phyloP scores from a whole-genome alignment of 2,113 vertebrate genomes.

The Xenopus borealis region DNA sequence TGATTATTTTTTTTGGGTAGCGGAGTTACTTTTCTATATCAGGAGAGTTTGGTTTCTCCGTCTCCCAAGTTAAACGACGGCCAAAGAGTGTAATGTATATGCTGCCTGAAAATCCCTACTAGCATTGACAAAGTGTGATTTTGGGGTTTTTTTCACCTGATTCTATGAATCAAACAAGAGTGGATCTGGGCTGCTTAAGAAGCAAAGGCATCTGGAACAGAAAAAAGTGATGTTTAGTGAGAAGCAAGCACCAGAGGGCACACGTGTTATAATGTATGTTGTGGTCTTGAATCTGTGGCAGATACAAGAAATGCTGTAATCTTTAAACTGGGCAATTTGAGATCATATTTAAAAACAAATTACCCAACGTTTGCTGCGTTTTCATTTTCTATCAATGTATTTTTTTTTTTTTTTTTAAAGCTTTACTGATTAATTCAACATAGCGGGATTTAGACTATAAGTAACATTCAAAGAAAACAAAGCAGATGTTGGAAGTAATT shows the following conservation, averaged over 20 bases:
- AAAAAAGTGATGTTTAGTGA: neutral
- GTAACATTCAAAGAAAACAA: constrained; percentile 3
- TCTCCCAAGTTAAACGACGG: constrained; percentile 55
- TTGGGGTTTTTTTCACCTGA: constrained; percentile 51
- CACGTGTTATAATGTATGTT: constrained; percentile 25
- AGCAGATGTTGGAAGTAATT: constrained; percentile 18
- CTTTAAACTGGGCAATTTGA: constrained; percentile 8
- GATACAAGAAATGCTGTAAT: constrained; percentile 11
- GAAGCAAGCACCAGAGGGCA: constrained; percentile 63
- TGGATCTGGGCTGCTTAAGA: constrained; percentile 51
- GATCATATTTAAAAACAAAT: constrained; percentile 12
- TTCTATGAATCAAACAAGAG: constrained; percentile 49
- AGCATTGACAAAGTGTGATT: constrained; percentile 57
- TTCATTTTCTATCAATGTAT: neutral
- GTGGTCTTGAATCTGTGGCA: neutral
- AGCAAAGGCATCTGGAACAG: constrained; percentile 48
- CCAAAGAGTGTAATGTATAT: constrained; percentile 63
- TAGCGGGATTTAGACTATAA: neutral
- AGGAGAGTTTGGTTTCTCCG: constrained; percentile 68
- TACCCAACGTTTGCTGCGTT: neutral
- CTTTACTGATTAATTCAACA: neutral
- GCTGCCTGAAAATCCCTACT: constrained; percentile 61
- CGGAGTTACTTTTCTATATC: constrained; percentile 66
- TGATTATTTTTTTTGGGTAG: constrained; percentile 74
- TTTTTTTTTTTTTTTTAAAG: neutral